Base-by-base conservation (phyloP, 2,888 invertebrate genomes). In the Monoplex corrugatus region DNA sequence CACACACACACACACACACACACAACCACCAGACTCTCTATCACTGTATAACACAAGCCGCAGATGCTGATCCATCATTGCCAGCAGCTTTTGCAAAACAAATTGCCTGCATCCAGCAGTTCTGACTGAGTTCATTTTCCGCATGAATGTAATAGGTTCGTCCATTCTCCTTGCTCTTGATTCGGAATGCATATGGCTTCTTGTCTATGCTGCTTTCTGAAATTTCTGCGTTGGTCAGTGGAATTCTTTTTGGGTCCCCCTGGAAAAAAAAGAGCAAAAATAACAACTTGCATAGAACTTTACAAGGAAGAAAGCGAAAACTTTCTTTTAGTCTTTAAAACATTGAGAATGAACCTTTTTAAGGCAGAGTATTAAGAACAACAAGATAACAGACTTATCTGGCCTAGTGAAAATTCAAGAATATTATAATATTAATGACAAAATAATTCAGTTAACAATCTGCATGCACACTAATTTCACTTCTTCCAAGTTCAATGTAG, bases 61-160 rank as follows among this genome's bases (percentile, higher is more conserved):
- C 94, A 40, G 95, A 95, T 72, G 93, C 91, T 75, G 94, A 94
- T 1, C 94, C 95, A 57, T 92, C 91, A 38, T 92, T 92, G 5
- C 95, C 95, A 13, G 95, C 95, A 87, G 95, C 95, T 90, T 95
- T 95, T 8, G 95, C 95, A 92, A 95, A 96, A 90, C 95, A 96
- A 80, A 96, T 96, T 16, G 95, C 95, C 89, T 96, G 95, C 96
- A 96, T 96, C 96, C 96, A 96, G 88, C 95, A 93, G 91, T 95
- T 94, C 88, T 95, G 95, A 32, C 91, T 91, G n/a, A 91, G 87
- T 91, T 95, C 95, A 93, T 94, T 95, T 43, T 95, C 95, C 40
- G 95, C 95, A 87, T 95, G 94, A 63, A 96, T 93, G 91, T 95
- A 95, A 90, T 94, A 95, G 40, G 93, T 93, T 63, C 95, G 91